Conservation (phyloP, 92 coral and sea anemone genomes). For the Umimayanthus chanpuru region DNA sequence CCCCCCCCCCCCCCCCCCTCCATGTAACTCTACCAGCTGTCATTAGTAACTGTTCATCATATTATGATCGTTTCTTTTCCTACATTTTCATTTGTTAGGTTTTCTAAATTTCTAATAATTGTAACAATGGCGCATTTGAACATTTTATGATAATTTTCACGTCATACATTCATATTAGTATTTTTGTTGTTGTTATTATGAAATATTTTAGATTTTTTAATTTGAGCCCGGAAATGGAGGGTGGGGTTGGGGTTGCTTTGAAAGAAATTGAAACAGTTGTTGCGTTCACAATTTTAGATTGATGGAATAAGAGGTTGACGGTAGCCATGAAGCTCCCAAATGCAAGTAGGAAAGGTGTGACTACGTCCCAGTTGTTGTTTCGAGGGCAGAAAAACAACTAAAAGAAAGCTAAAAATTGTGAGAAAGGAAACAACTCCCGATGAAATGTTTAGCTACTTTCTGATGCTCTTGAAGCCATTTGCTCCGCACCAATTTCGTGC, state of each 20-base stretch:
- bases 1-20: background rate
- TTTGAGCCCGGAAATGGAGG: slow-evolving; percentile 13
- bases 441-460: slow-evolving; percentile 41
- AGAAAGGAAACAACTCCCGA: slow-evolving; percentile 32
- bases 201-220: background rate
- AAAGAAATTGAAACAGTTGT: background rate
- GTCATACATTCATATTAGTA: background rate
- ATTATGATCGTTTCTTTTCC: background rate
- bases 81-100: slow-evolving; percentile 1
- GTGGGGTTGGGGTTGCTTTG: background rate
- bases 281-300: background rate
- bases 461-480: slow-evolving; percentile 32
- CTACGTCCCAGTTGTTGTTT: background rate
- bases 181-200: background rate
- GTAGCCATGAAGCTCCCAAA: background rate
- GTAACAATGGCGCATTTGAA: background rate
- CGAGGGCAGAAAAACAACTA: slow-evolving; percentile 14
- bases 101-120: slow-evolving; percentile 1
- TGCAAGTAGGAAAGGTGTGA: background rate
- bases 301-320: background rate
- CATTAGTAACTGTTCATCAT: too few species aligned
- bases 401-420: slow-evolving; percentile 33
- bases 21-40: slow-evolving; percentile 30
- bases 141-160: background rate
- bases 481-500: slow-evolving; percentile 51